Evolutionary conservation across 2,888 invertebrate species (phyloP).

Genomic region (Trissolcus brochymenae): DNA sequence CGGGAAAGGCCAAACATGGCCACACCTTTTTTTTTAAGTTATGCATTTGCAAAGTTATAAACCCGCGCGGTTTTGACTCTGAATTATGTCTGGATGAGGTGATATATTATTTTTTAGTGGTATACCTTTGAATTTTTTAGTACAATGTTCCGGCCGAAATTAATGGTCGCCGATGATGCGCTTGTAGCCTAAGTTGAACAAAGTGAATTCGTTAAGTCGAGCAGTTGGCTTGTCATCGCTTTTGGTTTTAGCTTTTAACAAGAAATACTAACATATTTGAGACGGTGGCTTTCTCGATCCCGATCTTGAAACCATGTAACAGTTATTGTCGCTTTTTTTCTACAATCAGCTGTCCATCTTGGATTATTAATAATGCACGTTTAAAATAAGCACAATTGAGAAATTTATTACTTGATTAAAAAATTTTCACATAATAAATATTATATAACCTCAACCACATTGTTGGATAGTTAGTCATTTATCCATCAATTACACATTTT

Average conservation of each 20-base stretch:
- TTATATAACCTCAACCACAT: not conserved
- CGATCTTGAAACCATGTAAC: no score
- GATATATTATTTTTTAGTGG: slow-evolving; percentile 48
- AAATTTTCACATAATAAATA: no score
- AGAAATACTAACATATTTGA: no score
- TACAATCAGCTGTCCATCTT: no score
- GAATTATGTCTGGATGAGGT: slow-evolving; percentile 37
- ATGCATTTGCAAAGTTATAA: slow-evolving; percentile 53
- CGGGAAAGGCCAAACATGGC: slow-evolving; percentile 39
- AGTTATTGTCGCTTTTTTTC: no score
- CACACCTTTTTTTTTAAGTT: slow-evolving; percentile 51
- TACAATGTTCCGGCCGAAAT: slow-evolving; percentile 28
- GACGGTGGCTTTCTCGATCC: no score
- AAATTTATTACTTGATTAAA: no score
- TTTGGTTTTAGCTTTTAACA: no score
- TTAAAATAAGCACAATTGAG: no score
- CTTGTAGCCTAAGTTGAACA: slow-evolving; percentile 6
- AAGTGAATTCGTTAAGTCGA: slow-evolving; percentile 15
- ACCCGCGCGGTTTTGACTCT: slow-evolving; percentile 38
- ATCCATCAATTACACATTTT: not conserved
- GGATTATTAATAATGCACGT: no score
- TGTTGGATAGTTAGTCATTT: not conserved
- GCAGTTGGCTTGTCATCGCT: not conserved
- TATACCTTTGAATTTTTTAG: slow-evolving; percentile 22
- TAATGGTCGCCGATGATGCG: slow-evolving; percentile 22